phyloP scores from a whole-genome alignment of 2,888 invertebrate species.

The Athrips mouffetella region DNA sequence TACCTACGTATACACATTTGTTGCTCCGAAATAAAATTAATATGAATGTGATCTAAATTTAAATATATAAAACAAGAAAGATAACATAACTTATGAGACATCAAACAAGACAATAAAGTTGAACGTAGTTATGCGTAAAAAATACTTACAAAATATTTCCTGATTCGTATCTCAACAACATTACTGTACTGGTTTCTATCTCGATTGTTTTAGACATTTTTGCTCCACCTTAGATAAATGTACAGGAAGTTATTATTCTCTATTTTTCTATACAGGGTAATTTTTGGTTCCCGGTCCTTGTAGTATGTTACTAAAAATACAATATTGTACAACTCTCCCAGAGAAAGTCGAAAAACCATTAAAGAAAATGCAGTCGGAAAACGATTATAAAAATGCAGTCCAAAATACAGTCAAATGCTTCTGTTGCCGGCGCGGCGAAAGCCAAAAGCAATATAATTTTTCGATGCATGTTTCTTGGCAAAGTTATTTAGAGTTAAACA shows the following conservation, averaged over 20 bases:
- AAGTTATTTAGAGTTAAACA: too few relatives aligned
- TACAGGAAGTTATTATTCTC: slow-evolving; percentile 30
- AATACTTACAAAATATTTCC: slow-evolving; percentile 47
- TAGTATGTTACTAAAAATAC: too few relatives aligned
- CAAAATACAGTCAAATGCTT: too few relatives aligned
- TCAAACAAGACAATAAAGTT: slow-evolving; percentile 48
- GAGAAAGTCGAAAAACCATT: too few relatives aligned
- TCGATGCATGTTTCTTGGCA: too few relatives aligned
- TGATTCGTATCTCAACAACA: slow-evolving; percentile 54
- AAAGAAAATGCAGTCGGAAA: too few relatives aligned
- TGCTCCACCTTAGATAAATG: slow-evolving; percentile 24
- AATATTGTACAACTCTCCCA: too few relatives aligned
- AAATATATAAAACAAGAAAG: not conserved
- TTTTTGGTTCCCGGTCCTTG: too few relatives aligned
- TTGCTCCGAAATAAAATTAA: too few relatives aligned
- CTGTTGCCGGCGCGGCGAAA: too few relatives aligned
- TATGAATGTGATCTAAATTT: not conserved
- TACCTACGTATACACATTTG: not conserved
- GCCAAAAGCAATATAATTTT: too few relatives aligned
- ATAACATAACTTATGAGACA: slow-evolving; percentile 27
- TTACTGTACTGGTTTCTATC: slow-evolving; percentile 53
- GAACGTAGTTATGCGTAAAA: slow-evolving; percentile 43
- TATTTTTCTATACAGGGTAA: not conserved
- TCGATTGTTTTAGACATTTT: slow-evolving; percentile 27
- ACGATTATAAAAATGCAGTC: too few relatives aligned